These are phyloP conservation scores for Rhadina sibilatrix DNA, from an alignment of 2,113 vertebrate genomes.

Conservation along the genomic window DNA sequence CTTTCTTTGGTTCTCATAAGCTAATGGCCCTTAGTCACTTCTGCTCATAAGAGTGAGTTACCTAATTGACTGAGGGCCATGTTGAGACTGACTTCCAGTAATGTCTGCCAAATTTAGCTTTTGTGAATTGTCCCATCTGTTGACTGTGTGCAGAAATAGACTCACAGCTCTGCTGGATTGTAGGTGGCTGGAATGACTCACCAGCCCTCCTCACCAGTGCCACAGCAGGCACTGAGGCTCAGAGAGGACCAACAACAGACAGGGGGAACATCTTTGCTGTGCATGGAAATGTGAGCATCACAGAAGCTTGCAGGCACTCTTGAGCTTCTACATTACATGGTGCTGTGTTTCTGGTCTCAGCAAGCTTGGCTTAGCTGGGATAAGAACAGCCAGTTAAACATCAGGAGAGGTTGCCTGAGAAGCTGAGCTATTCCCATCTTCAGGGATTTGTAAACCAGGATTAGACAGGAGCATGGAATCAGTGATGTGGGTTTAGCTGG, in stretches of 20 bases:
- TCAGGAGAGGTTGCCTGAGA: background rate
- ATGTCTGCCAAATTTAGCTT: conserved; percentile 1
- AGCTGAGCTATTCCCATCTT: background rate
- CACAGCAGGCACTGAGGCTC: background rate
- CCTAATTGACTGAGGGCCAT: background rate
- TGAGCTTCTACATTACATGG: fast-evolving
- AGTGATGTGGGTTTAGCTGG: background rate
- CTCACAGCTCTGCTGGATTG: background rate
- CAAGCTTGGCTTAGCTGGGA: background rate
- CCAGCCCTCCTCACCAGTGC: background rate
- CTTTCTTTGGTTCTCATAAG: background rate
- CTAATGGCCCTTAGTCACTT: background rate
- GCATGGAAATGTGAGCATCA: background rate
- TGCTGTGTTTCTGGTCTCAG: background rate
- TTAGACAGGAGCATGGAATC: background rate
- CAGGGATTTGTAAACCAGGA: background rate
- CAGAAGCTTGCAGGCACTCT: background rate
- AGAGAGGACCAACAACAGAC: conserved; percentile 1
- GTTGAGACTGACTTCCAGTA: background rate
- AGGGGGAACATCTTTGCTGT: background rate
- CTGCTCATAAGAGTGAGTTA: background rate
- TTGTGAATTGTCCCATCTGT: background rate
- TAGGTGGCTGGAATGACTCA: background rate
- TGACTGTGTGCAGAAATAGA: background rate
- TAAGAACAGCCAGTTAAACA: background rate